Evolutionary conservation across 1,140 invertebrate species (phyloP).

Genomic region (Copidosoma floridanum): DNA sequence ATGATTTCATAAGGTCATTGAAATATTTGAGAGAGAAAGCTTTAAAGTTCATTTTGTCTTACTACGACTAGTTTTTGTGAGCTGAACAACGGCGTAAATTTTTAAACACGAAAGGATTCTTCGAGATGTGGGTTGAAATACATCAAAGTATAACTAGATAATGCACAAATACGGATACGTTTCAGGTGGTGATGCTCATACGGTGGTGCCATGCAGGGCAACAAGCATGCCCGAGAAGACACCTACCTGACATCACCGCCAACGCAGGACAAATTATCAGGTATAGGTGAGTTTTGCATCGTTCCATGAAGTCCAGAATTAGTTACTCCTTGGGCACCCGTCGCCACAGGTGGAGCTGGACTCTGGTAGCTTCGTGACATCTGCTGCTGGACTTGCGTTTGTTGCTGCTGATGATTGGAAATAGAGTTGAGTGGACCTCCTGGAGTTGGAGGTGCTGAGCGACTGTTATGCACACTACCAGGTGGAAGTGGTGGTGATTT

Average conservation of each 20-base stretch:
- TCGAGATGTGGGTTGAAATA: too few relatives aligned
- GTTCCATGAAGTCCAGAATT: constrained; percentile 56
- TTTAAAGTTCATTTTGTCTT: too few relatives aligned
- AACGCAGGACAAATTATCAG: constrained; percentile 58
- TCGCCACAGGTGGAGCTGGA: constrained; percentile 43
- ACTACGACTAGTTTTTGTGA: too few relatives aligned
- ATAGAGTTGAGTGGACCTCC: constrained; percentile 54
- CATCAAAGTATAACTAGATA: too few relatives aligned
- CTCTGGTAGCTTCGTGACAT: constrained; percentile 54
- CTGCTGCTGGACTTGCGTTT: constrained; percentile 38
- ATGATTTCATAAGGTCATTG: too few relatives aligned
- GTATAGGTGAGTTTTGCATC: constrained; percentile 51
- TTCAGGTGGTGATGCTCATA: too few relatives aligned
- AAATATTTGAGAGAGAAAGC: too few relatives aligned
- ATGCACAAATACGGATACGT: too few relatives aligned
- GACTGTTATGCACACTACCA: constrained; percentile 55
- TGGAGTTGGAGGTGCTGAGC: constrained; percentile 72
- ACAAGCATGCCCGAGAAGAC: constrained; percentile 24
- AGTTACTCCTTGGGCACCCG: constrained; percentile 39
- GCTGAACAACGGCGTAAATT: too few relatives aligned
- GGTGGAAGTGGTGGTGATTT: constrained; percentile 74
- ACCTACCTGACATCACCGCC: constrained; percentile 61
- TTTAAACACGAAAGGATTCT: too few relatives aligned
- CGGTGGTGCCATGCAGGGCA: too few relatives aligned
- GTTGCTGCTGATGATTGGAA: constrained; percentile 38